These are phyloP conservation scores for Silurus asotus DNA, from an alignment of 2,113 vertebrate species.

Conservation along the genomic window DNA sequence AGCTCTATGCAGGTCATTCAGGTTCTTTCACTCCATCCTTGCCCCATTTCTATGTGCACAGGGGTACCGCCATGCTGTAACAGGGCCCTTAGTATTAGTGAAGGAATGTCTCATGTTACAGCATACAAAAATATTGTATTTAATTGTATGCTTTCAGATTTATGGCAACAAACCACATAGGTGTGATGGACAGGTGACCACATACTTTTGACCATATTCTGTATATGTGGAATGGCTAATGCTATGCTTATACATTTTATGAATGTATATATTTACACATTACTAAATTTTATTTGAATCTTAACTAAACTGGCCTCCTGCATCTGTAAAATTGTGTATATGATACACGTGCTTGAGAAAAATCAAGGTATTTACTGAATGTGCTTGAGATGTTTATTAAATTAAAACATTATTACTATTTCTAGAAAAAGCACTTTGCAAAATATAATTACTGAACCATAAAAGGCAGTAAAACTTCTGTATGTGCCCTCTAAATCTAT, in stretches of 20 bases:
- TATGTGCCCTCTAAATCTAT: constrained; percentile 30
- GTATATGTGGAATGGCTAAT: not conserved
- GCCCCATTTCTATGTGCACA: not conserved
- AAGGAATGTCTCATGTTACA: not conserved
- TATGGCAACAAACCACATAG: not conserved
- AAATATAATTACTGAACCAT: constrained; percentile 47
- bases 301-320: constrained; percentile 4
- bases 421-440: constrained; percentile 59
- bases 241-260: not conserved
- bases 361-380: constrained; percentile 9
- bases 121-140: not conserved
- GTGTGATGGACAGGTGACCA: not conserved
- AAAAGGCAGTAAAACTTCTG: constrained; percentile 36
- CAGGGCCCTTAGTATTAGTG: not conserved
- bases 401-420: constrained; percentile 19
- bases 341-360: not conserved
- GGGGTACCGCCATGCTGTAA: not conserved
- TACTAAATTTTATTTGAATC: not conserved
- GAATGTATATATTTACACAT: not conserved
- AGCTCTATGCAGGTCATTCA: not conserved
- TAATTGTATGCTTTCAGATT: not conserved
- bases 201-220: not conserved
- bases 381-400: constrained; percentile 41
- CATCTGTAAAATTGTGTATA: constrained; percentile 12
- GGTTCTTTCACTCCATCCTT: not conserved